Base-by-base conservation (phyloP, 2,888 invertebrate genomes). In the Caradrina clavipalpis region DNA sequence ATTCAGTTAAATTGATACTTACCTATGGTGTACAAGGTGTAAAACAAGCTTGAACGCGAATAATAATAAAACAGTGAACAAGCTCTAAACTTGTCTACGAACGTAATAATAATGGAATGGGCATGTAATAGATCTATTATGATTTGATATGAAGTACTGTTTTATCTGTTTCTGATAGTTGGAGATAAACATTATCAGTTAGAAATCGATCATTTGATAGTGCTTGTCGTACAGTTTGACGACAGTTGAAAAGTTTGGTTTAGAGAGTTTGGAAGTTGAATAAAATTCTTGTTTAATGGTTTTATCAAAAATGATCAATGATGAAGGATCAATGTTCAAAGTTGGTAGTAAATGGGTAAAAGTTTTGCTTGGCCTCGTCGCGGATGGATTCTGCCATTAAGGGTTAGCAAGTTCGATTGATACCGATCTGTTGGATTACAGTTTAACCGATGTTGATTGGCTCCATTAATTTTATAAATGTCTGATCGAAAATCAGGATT, bases 381-480 rank as follows among this genome's bases (percentile, higher is more conserved):
- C 82, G 77, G 80, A 84, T 81, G 76, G 82, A 80, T 86, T 81
- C 81, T 80, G 76, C 80, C 78, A 84, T 82, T 85, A 81, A 79
- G 78, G 79, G 77, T 78, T 60, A 75, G 49, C 73, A 86, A 87
- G 77, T 86, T 86, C 73, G 80, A 85, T 84, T 86, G 83, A 85
- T 85, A 83, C 64, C 68, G 73, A 84, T 85, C 84, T 83, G 61
- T 67, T 69, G 61, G 72, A 76, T 78, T 72, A 80, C 76, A 85
- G 82, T 81, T 78, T 69, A 77, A 66, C 58, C 54, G 31, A 69
- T 60, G 69, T 83, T 73, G 60, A 63, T 39, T 58, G 47, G 42
- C n/a, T 51, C 42, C 39, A 56, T 56, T 73, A 59, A 65, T 75
- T 75, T 73, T 19, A 58, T 10, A 58, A 65, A 72, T 47, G 54